Percentiles rank a stretch among this genome's conserved stretches.
These are phyloP conservation scores for Anagyrus pseudococci DNA, from an alignment of 2,888 invertebrate species.

Conservation along the genomic window DNA sequence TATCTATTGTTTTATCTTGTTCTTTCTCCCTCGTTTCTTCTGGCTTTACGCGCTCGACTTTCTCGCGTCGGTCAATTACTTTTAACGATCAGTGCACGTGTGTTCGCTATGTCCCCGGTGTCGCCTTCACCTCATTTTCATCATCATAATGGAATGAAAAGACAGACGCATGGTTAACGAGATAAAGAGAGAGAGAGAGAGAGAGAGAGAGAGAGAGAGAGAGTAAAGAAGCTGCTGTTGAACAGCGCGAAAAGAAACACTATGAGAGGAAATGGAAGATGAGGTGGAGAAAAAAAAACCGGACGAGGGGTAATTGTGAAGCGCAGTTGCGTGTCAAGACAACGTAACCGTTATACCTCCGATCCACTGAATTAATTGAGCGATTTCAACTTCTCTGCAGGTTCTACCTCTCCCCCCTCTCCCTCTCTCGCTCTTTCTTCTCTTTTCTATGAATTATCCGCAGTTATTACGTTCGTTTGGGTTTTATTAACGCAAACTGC, in stretches of 20 bases:
- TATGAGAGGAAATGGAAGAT: too few relatives aligned
- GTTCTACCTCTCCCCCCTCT: background rate
- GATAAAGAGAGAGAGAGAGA: background rate
- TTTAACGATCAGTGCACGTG: constrained; percentile 18
- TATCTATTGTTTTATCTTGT: background rate
- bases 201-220: constrained; percentile 1
- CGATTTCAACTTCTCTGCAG: background rate
- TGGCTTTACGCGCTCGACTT: constrained; percentile 6
- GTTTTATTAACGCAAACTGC: background rate
- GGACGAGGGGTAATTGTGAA: constrained; percentile 3
- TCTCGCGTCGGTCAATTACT: constrained; percentile 12
- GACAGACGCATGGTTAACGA: background rate
- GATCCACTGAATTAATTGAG: constrained; percentile 19
- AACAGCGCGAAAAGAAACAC: background rate
- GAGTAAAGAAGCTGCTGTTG: background rate
- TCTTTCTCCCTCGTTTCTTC: background rate
- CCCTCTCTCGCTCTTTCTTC: background rate
- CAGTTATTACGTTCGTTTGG: background rate
- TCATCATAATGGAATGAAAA: background rate
- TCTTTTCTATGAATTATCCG: too few relatives aligned
- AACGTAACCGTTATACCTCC: constrained; percentile 7
- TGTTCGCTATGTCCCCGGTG: background rate
- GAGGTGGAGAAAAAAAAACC: background rate
- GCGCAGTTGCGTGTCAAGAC: constrained; percentile 7
- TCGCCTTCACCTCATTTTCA: constrained; percentile 20